Evolutionary conservation across 2,797 vertebrate genomes (phyloP), one percentile per base, ranked within the genome.

Genomic region (Hypotaenidia okinawae): DNA sequence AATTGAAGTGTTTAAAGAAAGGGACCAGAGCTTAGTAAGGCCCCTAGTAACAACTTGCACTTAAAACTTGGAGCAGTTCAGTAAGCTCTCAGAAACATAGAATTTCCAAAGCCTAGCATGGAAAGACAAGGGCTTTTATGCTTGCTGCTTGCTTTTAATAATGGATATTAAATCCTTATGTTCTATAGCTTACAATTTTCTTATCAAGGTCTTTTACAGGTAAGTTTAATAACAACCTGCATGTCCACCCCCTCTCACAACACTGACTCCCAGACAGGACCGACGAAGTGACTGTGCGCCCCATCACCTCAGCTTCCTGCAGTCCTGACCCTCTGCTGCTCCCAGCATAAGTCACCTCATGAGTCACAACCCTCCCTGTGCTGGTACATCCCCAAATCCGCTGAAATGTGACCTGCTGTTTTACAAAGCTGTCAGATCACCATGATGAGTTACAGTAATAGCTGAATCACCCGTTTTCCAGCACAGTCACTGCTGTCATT

Each of bases 401-500:
- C 55, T 16, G 1, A 18, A 54, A 68, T 0, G 5, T 32, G 83
- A 62, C 85, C 82, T 68, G 75, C 52, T 72, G 16, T 8, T 41
- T 33, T 23, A 16, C 28, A 43, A 30, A 55, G 80, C 72, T 61
- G 66, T 4, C 37, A 24, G 57, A 47, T 55, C 89, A 87, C 45
- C 1, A 1, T 11, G 64, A 49, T 0, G 12, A 83, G 51, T 72
- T 76, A 66, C 85, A 1, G 21, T 41, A 67, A 76, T 5, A 75
- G 82, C 79, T 95, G 84, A 92, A 76, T 92, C 95, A 96, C 63
- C 8, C 17, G 1, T 74, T 61, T 81, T 24, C 79, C 90, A 90
- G 73, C 79, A 93, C 23, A 5, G 25, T 37, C 35, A 2, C 58
- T 91, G 52, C 72, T 90, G 85, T 75, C 73, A 49, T 0, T 88